Conservation (phyloP, 2,888 invertebrate species). For the Acrobeloides nanus region DNA sequence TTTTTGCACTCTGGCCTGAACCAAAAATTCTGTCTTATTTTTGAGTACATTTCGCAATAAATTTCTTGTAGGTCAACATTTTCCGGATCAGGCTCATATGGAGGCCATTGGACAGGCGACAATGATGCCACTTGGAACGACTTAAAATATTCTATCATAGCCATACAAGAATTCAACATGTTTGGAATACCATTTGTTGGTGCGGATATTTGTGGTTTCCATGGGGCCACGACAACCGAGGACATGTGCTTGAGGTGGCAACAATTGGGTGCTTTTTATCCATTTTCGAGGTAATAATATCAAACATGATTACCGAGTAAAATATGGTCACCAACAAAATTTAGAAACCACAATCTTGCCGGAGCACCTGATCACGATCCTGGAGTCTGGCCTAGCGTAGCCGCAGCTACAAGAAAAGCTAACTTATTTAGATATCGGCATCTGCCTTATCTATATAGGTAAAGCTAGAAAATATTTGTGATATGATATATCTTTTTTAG, state of each 20-base stretch:
- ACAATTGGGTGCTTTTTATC: constrained; percentile 48
- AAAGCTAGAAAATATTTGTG: too few relatives aligned
- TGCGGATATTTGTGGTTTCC: constrained; percentile 59
- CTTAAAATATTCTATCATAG: constrained; percentile 57
- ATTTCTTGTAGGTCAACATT: constrained; percentile 29
- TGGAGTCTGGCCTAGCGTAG: constrained; percentile 44
- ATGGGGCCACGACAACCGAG: constrained; percentile 53
- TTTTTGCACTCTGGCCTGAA: too few relatives aligned
- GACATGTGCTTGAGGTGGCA: constrained; percentile 65
- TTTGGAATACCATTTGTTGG: constrained; percentile 53
- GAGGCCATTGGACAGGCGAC: constrained; percentile 75
- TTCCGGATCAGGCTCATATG: constrained; percentile 20
- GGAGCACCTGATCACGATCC: constrained; percentile 42
- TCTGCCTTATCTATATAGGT: constrained; percentile 46
- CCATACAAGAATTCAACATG: constrained; percentile 51
- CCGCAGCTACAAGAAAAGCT: constrained; percentile 40
- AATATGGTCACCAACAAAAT: not conserved
- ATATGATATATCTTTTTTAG: too few relatives aligned
- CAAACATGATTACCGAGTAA: not conserved
- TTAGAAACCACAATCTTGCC: constrained; percentile 49
- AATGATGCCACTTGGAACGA: constrained; percentile 70
- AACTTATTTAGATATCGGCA: constrained; percentile 47
- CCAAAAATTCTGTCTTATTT: too few relatives aligned
- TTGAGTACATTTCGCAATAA: too few relatives aligned
- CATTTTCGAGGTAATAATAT: constrained; percentile 36